Percentiles rank a stretch among this genome's conserved stretches.
These are phyloP conservation scores for Lophotriccus pileatus DNA, from an alignment of 2,797 vertebrate genomes.

Conservation along the genomic window DNA sequence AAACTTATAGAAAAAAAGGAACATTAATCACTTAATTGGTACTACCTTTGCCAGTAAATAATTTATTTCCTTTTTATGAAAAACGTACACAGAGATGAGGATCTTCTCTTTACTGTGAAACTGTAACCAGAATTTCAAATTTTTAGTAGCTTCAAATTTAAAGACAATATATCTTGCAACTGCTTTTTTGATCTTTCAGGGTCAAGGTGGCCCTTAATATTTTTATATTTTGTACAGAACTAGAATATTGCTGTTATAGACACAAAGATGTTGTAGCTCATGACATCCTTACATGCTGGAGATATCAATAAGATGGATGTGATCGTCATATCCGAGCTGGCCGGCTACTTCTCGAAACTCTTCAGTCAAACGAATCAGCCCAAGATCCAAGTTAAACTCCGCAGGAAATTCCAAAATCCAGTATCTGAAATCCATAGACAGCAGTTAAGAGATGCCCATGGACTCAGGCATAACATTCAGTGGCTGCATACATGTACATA, in stretches of 20 bases:
- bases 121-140: neutral
- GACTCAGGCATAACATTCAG: neutral
- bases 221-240: neutral
- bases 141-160: neutral
- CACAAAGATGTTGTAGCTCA: neutral
- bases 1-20: neutral
- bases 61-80: neutral
- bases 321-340: slow-evolving; percentile 87
- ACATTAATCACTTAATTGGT: neutral
- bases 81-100: neutral
- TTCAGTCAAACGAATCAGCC: slow-evolving; percentile 89
- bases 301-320: slow-evolving; percentile 92
- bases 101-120: neutral
- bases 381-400: slow-evolving; percentile 95
- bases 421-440: slow-evolving; percentile 81
- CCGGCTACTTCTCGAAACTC: slow-evolving; percentile 89
- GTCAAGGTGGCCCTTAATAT: neutral
- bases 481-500: neutral
- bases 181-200: neutral
- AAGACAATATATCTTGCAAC: neutral
- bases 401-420: slow-evolving; percentile 97
- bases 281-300: slow-evolving; percentile 89
- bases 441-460: neutral
- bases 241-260: neutral
- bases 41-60: neutral